phyloP scores from a whole-genome alignment of 92 coral and sea anemone genomes.

The Epizoanthus rinbou region DNA sequence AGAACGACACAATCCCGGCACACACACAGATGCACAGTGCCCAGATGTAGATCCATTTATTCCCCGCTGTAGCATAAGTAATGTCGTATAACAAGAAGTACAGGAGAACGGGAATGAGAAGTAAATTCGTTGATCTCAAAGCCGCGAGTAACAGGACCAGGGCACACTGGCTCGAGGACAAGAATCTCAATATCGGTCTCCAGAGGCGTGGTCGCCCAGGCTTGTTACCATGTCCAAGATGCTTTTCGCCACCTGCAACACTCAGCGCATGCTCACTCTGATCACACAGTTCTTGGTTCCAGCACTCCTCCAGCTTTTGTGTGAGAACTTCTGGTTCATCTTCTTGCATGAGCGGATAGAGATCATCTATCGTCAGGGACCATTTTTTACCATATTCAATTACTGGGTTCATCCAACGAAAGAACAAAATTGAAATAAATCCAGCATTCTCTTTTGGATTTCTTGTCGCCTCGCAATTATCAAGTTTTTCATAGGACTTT shows the following conservation, averaged over 20 bases:
- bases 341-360: conserved; percentile 5
- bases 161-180: conserved; percentile 27
- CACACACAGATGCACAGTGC: conserved; percentile 28
- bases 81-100: conserved; percentile 1
- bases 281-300: conserved; percentile 36
- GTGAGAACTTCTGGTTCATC: conserved; percentile 43
- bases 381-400: conserved; percentile 17
- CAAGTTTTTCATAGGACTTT: background rate
- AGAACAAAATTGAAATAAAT: conserved; percentile 33
- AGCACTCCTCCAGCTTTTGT: conserved; percentile 20
- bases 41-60: background rate
- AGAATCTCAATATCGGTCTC: conserved; percentile 11
- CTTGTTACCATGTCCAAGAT: too few species aligned
- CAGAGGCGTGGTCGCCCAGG: conserved; percentile 11
- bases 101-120: conserved; percentile 13
- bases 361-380: conserved; percentile 8
- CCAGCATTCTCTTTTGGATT: conserved; percentile 23
- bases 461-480: background rate
- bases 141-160: conserved; percentile 27
- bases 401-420: conserved; percentile 43
- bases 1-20: conserved; percentile 20
- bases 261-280: background rate
- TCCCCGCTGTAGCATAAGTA: background rate
- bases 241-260: background rate
- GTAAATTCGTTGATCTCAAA: conserved; percentile 23